Conservation (phyloP, 2,797 vertebrate species). For the Cephalopachus bancanus region DNA sequence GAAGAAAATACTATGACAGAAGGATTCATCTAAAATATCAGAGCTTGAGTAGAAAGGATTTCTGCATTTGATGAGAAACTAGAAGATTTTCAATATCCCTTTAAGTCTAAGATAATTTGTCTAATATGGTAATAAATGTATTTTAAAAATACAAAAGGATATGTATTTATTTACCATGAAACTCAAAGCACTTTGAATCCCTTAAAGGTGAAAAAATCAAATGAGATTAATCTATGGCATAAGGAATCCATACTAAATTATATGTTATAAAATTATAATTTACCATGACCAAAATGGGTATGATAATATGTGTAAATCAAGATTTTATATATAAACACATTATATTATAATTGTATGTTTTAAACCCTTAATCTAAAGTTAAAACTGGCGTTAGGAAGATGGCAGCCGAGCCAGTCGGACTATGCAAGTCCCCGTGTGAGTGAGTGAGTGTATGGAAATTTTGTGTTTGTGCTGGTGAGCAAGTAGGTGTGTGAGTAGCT, state of each 20-base stretch:
- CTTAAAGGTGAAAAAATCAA: not conserved
- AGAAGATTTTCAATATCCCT: not conserved
- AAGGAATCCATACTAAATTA: not conserved
- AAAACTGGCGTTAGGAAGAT: too few relatives aligned
- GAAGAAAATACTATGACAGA: not conserved
- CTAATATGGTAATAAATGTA: not conserved
- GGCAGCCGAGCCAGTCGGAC: too few relatives aligned
- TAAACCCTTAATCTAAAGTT: not conserved
- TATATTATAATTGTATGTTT: not conserved
- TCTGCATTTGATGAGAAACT: not conserved
- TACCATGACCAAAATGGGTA: not conserved
- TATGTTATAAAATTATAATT: not conserved
- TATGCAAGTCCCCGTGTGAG: too few relatives aligned
- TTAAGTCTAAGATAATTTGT: slow-evolving; percentile 2
- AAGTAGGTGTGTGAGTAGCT: too few relatives aligned
- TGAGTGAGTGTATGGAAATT: too few relatives aligned
- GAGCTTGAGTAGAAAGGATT: not conserved
- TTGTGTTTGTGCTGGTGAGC: too few relatives aligned
- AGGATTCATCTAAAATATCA: not conserved
- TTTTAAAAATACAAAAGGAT: not conserved
- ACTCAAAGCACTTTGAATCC: slow-evolving; percentile 1
- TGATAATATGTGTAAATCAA: slow-evolving; percentile 19
- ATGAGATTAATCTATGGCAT: not conserved
- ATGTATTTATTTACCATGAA: slow-evolving; percentile 31
- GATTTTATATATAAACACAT: not conserved